Base-by-base conservation (phyloP, 2,113 vertebrate species). In the Bos taurus region DNA sequence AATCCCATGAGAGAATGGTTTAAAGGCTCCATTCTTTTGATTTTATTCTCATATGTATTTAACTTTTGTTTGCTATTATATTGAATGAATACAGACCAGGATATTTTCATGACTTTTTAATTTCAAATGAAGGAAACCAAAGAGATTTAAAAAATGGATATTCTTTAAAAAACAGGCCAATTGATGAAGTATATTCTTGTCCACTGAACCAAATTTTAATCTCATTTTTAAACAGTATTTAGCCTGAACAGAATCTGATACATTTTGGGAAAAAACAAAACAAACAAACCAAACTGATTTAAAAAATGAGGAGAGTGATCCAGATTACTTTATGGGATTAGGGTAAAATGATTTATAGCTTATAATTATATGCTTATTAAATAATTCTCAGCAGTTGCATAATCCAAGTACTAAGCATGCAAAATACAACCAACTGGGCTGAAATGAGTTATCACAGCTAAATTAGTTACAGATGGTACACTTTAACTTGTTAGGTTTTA, bases 381-480 rank as follows among this genome's bases (percentile, higher is more conserved):
- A 17, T 97, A 97, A 96, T 97, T 97, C 36, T 96, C 95, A 96
- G 67, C 88, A 71, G 98, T 92, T 97, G 43, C 84, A 97, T 97
- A 98, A 98, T 46, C 33, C 50, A 96, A 98, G 46, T 80, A 94
- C 95, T 96, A 98, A 97, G 77, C 48, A 13, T 93, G 88, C 64
- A 98, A 98, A 95, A 86, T 86, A 88, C n/a, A 94, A 98, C 64
- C 97, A 98, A 98, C 36, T 96, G 87, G 89, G 90, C 78, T 97
- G 90, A 90, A 98, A 93, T 97, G 59, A 95, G 83, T 97, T 97
- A 98, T 96, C 94, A 86, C 71, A 96, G 98, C 88, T 88, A 98
- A 98, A 98, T 97, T 96, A 97, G 92, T 78, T 96, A 93, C 96
- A 99, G 96, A 98, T 98, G 97, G 94, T 95, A 81, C n/a, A 90